Percentiles rank a stretch among this genome's conserved stretches.
phyloP scores from a whole-genome alignment of 2,113 vertebrate species.

The Bungarus multicinctus region DNA sequence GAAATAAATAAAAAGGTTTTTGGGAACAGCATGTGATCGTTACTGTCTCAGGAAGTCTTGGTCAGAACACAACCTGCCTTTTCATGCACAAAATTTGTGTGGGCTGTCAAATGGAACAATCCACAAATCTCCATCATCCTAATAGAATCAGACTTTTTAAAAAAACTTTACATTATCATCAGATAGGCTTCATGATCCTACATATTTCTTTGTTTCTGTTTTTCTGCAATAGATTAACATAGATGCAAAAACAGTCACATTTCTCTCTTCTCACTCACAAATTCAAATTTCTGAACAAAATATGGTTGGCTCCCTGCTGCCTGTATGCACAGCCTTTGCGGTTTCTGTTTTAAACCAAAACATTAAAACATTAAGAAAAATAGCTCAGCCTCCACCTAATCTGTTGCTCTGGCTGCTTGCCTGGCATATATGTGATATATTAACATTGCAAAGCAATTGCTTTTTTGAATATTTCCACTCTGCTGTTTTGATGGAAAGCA shows the following conservation, averaged over 20 bases:
- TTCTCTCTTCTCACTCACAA: background rate
- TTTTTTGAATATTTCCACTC: background rate
- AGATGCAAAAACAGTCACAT: background rate
- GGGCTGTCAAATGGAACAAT: background rate
- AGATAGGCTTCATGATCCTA: background rate
- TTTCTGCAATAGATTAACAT: background rate
- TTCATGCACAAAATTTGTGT: background rate
- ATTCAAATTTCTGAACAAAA: background rate
- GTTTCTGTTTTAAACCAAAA: slow-evolving; percentile 27
- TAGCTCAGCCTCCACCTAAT: slow-evolving; percentile 17
- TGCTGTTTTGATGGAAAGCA: background rate
- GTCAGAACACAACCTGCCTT: background rate
- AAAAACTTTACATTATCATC: background rate
- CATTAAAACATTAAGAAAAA: slow-evolving; percentile 3
- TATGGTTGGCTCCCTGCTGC: background rate
- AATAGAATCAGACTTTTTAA: background rate
- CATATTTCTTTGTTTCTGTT: background rate
- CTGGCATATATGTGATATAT: slow-evolving; percentile 4
- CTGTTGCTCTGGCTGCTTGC: slow-evolving; percentile 18
- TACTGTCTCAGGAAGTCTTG: no score
- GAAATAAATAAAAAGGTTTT: no score
- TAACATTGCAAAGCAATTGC: slow-evolving; percentile 27
- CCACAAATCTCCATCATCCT: background rate
- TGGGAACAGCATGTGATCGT: no score
- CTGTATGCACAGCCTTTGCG: background rate